Base-by-base conservation (phyloP, 2,888 invertebrate species). In the Drosophila siamana region DNA sequence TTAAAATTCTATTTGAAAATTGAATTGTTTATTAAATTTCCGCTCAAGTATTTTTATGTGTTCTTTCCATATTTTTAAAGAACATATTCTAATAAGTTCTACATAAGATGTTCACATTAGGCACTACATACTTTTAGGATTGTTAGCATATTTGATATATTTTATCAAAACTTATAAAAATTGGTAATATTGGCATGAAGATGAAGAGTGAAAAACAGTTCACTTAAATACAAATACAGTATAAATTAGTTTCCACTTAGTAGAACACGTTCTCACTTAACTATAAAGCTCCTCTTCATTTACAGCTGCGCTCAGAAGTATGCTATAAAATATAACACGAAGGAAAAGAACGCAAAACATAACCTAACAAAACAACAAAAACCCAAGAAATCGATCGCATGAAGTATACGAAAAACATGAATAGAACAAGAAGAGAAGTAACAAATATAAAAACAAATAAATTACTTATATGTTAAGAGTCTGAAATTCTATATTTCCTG, bases 81-180 rank as follows among this genome's bases (percentile, higher is more conserved):
- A 1, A 3, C 19, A 19, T 19, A 19, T 19, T 19, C 3, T 19
- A 19, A 19, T 3, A 19, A 1, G 1, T 19, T 19, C 19, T 3
- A 19, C 19, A 19, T 19, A 19, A 11, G 9, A 28, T 28, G n/a
- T n/a, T n/a, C n/a, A n/a, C n/a, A n/a, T n/a, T n/a, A n/a, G n/a
- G n/a, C n/a, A n/a, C n/a, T n/a, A 63, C 70, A 72, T 59, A 75
- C 72, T 64, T 75, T 44, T 30, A n/a, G 76, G 71, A 44, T 28
- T 8, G 5, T 28, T n/a, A 16, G 3, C 30, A 11, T 13, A 15
- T 30, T 41, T 13, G 4, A 8, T 15, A 9, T 2, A 0, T 13
- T 9, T 4, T 2, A 19, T 2, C 9, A 9, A 16, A 2, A 7
- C 16, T 7, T 4, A 28, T 26, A 41, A 16, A 0, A 8, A 40